phyloP scores from a whole-genome alignment of 2,888 invertebrate genomes.

The Diarsia mendica region DNA sequence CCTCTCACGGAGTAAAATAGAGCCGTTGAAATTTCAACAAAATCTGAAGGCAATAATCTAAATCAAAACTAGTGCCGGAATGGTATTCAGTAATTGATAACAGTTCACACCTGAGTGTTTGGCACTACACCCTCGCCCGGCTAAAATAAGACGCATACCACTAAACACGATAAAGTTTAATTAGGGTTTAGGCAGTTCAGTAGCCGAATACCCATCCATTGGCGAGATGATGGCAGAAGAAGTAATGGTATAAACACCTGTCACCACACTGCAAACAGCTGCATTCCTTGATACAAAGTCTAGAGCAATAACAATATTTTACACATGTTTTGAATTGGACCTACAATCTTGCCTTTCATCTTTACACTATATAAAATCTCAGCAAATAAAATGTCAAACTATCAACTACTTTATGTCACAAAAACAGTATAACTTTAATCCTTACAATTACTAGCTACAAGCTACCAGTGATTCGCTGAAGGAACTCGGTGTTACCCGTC shows the following conservation, averaged over 20 bases:
- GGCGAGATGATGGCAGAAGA: slow-evolving; percentile 7
- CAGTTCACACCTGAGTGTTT: slow-evolving; percentile 82
- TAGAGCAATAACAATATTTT: slow-evolving; percentile 27
- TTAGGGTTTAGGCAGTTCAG: slow-evolving; percentile 39
- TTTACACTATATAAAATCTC: slow-evolving; percentile 24
- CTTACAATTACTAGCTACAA: neutral
- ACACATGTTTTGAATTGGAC: slow-evolving; percentile 23
- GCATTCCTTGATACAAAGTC: slow-evolving; percentile 34
- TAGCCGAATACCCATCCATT: slow-evolving; percentile 39
- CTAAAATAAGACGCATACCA: slow-evolving; percentile 72
- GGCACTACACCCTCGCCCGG: slow-evolving; percentile 74
- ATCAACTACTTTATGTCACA: neutral
- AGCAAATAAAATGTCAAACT: slow-evolving; percentile 11
- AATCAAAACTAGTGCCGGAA: slow-evolving; percentile 74
- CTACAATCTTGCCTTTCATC: slow-evolving; percentile 31
- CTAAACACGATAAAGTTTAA: slow-evolving; percentile 45
- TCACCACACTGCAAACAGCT: neutral
- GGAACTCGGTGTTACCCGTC: slow-evolving; percentile 59
- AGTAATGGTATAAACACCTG: slow-evolving; percentile 33
- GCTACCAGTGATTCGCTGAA: slow-evolving; percentile 61
- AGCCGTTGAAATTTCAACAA: slow-evolving; percentile 68
- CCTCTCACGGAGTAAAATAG: slow-evolving; percentile 37
- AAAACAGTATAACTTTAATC: slow-evolving; percentile 6
- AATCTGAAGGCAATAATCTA: slow-evolving; percentile 63
- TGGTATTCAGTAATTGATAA: slow-evolving; percentile 77